These are phyloP conservation scores for Siniperca scherzeri DNA, from an alignment of 2,797 vertebrate species.

Conservation along the genomic window DNA sequence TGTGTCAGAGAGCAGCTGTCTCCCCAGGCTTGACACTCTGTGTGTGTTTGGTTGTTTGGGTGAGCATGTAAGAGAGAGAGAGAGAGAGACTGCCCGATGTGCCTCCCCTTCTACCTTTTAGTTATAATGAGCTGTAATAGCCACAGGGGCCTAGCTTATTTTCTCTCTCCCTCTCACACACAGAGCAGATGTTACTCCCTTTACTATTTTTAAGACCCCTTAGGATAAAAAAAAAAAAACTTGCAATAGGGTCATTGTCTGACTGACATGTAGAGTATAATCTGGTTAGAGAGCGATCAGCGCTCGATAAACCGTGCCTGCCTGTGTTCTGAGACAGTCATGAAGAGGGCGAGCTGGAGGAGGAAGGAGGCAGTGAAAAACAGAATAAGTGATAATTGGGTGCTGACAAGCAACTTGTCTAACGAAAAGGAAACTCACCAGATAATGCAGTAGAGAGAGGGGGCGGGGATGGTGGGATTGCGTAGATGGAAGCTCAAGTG, in stretches of 20 bases:
- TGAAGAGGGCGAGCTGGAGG: constrained; percentile 34
- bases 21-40: constrained; percentile 59
- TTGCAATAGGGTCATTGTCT: constrained; percentile 21
- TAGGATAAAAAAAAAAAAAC: constrained; percentile 1
- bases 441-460: constrained; percentile 29
- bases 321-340: constrained; percentile 27
- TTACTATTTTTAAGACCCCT: constrained; percentile 36
- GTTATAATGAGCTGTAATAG: constrained; percentile 76
- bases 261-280: constrained; percentile 38
- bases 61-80: constrained; percentile 20
- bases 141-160: constrained; percentile 50
- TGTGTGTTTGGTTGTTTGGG: constrained; percentile 49
- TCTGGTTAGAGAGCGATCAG: constrained; percentile 28
- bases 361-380: constrained; percentile 53
- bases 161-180: constrained; percentile 33
- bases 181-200: constrained; percentile 51
- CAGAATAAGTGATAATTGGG: constrained; percentile 76
- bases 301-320: constrained; percentile 7
- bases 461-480: background rate
- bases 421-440: constrained; percentile 38
- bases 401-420: constrained; percentile 66
- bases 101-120: constrained; percentile 58
- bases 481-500: constrained; percentile 20
- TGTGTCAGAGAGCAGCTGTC: constrained; percentile 76
- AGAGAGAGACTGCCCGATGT: constrained; percentile 34